phyloP scores from a whole-genome alignment of 2,797 vertebrate genomes.

The Onychomys torridus region DNA sequence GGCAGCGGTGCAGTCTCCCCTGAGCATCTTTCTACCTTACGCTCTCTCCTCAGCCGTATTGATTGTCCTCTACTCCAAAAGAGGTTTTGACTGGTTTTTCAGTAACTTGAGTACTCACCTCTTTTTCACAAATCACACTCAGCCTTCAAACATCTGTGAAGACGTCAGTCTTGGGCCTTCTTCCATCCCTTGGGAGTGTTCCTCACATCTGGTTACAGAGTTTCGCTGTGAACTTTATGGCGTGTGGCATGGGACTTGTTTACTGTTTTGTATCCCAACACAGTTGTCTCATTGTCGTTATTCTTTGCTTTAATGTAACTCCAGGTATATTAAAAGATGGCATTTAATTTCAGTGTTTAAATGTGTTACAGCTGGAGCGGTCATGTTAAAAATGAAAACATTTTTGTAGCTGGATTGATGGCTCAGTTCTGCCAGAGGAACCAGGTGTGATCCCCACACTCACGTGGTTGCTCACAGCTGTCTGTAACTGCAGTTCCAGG shows the following conservation, averaged over 20 bases:
- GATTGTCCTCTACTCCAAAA: neutral
- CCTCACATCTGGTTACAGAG: neutral
- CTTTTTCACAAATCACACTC: neutral
- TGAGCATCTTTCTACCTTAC: neutral
- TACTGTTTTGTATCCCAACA: neutral
- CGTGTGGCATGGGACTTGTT: neutral
- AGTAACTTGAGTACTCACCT: neutral
- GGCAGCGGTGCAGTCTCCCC: fast-evolving
- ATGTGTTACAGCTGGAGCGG: neutral
- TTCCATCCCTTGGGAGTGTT: neutral
- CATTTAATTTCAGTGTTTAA: neutral
- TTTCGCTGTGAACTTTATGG: neutral
- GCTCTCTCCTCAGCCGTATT: neutral
- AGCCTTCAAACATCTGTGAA: neutral
- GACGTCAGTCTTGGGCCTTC: neutral
- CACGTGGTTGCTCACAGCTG: neutral
- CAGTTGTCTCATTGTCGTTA: neutral
- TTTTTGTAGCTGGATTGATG: neutral
- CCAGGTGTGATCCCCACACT: neutral
- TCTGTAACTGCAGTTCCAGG: neutral
- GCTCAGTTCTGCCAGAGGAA: neutral
- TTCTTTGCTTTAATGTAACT: neutral
- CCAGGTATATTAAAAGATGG: neutral
- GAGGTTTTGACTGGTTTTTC: neutral
- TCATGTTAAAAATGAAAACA: neutral